Evolutionary conservation across 2,113 vertebrate species (phyloP).

Genomic region (Hucho hucho): DNA sequence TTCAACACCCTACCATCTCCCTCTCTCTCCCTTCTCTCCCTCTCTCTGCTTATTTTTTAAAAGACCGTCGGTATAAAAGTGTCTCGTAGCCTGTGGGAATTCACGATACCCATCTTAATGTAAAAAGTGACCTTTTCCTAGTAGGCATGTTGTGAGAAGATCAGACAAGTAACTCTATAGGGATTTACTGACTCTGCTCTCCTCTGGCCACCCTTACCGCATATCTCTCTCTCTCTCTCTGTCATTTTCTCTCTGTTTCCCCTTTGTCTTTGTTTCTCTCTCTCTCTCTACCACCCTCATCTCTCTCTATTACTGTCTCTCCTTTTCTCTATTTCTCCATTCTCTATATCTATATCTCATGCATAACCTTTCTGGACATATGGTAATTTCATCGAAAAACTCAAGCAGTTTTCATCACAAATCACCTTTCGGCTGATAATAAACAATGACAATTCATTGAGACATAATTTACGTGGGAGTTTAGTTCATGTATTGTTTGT

Average conservation of each 20-base stretch:
- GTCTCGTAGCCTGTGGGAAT: constrained; percentile 41
- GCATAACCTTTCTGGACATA: too few relatives aligned
- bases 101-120: constrained; percentile 42
- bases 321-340: not conserved
- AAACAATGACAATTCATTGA: too few relatives aligned
- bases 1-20: constrained; percentile 28
- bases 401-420: too few relatives aligned
- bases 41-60: constrained; percentile 11
- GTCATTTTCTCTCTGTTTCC: too few relatives aligned
- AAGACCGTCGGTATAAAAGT: constrained; percentile 49
- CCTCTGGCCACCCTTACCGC: constrained; percentile 2
- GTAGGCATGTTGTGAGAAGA: constrained; percentile 10
- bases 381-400: too few relatives aligned
- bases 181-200: constrained; percentile 31
- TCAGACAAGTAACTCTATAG: constrained; percentile 7
- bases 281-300: not conserved
- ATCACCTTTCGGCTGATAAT: too few relatives aligned
- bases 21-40: constrained; percentile 7
- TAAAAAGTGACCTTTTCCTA: constrained; percentile 59
- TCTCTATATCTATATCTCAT: too few relatives aligned
- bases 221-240: not conserved
- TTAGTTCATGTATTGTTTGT: too few relatives aligned
- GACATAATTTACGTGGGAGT: too few relatives aligned
- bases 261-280: too few relatives aligned
- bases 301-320: constrained; percentile 18